A percentile compares a stretch with the other conserved stretches of the same genome.
Evolutionary conservation across 2,113 vertebrate genomes (phyloP).

Genomic region (Numenius arquata): DNA sequence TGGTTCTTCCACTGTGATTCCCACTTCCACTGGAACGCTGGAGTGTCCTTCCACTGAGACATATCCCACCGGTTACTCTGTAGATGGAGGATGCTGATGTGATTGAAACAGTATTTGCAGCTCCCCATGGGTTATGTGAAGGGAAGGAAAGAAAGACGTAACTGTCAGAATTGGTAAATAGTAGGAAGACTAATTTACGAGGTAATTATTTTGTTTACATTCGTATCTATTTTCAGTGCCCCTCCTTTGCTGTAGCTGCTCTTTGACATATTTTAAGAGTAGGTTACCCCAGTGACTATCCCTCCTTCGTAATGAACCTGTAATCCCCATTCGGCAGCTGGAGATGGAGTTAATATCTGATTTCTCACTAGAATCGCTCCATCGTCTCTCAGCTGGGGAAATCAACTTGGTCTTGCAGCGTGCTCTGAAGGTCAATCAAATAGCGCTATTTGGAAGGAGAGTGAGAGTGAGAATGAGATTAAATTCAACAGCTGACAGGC

Average conservation of each 20-base stretch:
- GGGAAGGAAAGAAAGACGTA: background rate
- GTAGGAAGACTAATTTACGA: background rate
- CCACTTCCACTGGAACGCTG: background rate
- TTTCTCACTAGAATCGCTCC: slow-evolving; percentile 3
- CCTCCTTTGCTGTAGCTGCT: background rate
- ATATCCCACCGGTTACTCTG: background rate
- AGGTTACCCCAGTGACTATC: background rate
- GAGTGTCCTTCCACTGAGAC: background rate
- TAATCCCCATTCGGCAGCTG: background rate
- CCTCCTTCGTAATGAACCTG: background rate
- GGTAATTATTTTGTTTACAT: slow-evolving; percentile 9
- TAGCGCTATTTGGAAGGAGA: background rate
- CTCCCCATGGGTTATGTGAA: background rate
- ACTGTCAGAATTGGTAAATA: background rate
- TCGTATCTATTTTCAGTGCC: background rate
- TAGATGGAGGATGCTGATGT: background rate
- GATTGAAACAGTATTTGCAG: background rate
- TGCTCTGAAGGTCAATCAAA: slow-evolving; percentile 20
- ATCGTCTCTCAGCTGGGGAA: background rate
- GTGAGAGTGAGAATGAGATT: background rate
- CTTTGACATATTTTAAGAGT: background rate
- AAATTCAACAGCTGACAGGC: slow-evolving; percentile 31
- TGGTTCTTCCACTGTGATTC: background rate
- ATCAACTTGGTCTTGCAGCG: background rate
- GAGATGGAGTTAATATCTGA: slow-evolving; percentile 18